These are phyloP conservation scores for Neomonachus schauinslandi DNA, from an alignment of 2,113 vertebrate species.

Conservation along the genomic window DNA sequence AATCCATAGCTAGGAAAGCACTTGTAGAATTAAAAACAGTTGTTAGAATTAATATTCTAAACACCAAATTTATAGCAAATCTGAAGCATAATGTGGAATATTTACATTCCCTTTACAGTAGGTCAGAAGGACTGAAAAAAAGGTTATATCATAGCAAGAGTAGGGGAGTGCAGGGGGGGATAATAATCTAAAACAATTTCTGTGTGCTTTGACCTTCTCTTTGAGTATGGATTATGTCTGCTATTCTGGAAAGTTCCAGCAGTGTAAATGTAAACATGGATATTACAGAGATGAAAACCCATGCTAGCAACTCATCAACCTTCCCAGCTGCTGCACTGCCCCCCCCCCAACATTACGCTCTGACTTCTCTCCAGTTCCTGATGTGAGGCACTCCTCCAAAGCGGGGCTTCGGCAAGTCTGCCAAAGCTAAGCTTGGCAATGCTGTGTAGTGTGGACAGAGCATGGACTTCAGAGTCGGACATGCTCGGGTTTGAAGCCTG, in stretches of 20 bases:
- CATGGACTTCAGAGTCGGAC: neutral
- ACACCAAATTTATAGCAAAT: neutral
- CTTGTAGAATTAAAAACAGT: neutral
- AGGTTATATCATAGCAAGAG: neutral
- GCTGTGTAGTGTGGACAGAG: too few species aligned
- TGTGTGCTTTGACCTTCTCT: neutral
- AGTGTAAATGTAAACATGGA: neutral
- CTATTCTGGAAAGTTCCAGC: neutral
- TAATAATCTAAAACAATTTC: neutral
- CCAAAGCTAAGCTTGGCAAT: neutral
- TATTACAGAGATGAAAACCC: neutral
- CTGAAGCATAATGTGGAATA: neutral
- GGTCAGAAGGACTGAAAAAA: neutral
- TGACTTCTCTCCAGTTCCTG: too few species aligned
- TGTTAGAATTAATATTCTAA: neutral
- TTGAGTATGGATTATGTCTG: neutral
- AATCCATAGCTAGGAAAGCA: neutral
- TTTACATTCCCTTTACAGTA: neutral
- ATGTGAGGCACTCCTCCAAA: neutral
- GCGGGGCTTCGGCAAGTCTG: too few species aligned
- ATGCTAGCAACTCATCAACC: neutral
- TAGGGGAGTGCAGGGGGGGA: fast-evolving
- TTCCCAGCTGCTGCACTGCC: neutral
- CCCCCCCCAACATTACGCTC: neutral
- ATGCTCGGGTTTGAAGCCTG: neutral